phyloP scores from a whole-genome alignment of 2,113 vertebrate genomes.

The Brachyhypopomus occidentalis region DNA sequence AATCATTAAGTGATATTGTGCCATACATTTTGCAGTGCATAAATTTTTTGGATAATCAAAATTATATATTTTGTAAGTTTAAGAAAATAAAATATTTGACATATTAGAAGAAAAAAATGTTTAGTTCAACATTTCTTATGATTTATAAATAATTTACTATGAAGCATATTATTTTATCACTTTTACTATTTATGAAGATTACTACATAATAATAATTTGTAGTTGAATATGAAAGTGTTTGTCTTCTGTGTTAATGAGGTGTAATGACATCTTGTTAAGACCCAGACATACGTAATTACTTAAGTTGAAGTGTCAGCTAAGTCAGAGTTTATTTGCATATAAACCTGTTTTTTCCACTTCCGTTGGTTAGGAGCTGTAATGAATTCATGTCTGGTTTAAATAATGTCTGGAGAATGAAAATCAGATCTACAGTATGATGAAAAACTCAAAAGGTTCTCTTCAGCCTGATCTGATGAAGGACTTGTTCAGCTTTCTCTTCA shows the following conservation, averaged over 20 bases:
- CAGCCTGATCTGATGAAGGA: too few relatives aligned
- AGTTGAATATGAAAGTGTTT: neutral
- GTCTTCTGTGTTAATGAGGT: neutral
- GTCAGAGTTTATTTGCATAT: constrained; percentile 40
- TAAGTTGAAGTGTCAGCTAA: constrained; percentile 12
- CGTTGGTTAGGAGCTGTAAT: constrained; percentile 28
- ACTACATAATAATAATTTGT: too few relatives aligned
- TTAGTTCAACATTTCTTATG: neutral
- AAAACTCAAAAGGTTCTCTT: too few relatives aligned
- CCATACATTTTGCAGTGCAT: neutral
- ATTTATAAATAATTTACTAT: neutral
- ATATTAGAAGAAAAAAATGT: too few relatives aligned
- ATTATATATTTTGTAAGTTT: neutral
- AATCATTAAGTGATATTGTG: neutral
- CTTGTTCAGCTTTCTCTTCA: too few relatives aligned
- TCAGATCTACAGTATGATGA: neutral
- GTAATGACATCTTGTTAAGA: neutral
- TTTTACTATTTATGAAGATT: too few relatives aligned
- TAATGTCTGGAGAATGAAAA: neutral
- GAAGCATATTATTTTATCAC: too few relatives aligned
- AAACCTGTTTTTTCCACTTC: constrained; percentile 28
- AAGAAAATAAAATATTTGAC: neutral
- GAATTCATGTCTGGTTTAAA: constrained; percentile 39
- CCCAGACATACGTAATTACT: constrained; percentile 43
- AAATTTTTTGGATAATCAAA: neutral